Percentiles rank a stretch among this genome's conserved stretches.
Evolutionary conservation across 2,888 invertebrate genomes (phyloP).

Genomic region (Xestia ashworthii): DNA sequence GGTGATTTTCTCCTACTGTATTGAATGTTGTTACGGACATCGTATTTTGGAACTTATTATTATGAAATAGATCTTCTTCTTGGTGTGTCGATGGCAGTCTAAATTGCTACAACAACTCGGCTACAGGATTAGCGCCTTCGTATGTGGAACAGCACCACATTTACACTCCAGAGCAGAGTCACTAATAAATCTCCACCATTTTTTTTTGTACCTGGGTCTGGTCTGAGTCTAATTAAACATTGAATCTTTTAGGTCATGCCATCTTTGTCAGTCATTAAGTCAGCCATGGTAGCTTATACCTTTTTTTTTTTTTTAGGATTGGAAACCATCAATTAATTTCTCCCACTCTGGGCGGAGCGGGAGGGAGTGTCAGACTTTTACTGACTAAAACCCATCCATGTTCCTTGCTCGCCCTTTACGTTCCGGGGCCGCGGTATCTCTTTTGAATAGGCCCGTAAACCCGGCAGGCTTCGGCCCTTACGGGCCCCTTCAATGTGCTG

Average conservation of each 20-base stretch:
- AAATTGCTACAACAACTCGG: neutral
- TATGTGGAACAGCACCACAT: neutral
- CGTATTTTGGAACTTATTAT: neutral
- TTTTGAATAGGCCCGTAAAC: too few species aligned
- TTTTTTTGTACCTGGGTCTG: neutral
- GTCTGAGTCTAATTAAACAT: neutral
- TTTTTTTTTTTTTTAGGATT: too few species aligned
- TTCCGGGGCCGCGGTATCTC: too few species aligned
- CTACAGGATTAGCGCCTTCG: neutral
- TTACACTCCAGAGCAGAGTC: neutral
- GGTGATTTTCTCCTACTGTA: neutral
- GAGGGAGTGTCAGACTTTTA: too few species aligned
- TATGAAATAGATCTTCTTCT: neutral
- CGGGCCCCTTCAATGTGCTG: too few species aligned
- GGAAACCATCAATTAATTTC: too few species aligned
- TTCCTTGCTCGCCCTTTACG: too few species aligned
- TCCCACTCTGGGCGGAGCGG: too few species aligned
- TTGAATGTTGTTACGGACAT: neutral
- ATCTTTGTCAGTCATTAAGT: neutral
- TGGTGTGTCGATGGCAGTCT: neutral
- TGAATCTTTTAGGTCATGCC: too few species aligned
- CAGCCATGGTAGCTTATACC: neutral
- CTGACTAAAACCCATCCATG: too few species aligned
- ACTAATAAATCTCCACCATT: neutral
- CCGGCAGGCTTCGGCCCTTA: too few species aligned